These are phyloP conservation scores for Monochamus saltuarius DNA, from an alignment of 1,140 invertebrate species.

Conservation along the genomic window DNA sequence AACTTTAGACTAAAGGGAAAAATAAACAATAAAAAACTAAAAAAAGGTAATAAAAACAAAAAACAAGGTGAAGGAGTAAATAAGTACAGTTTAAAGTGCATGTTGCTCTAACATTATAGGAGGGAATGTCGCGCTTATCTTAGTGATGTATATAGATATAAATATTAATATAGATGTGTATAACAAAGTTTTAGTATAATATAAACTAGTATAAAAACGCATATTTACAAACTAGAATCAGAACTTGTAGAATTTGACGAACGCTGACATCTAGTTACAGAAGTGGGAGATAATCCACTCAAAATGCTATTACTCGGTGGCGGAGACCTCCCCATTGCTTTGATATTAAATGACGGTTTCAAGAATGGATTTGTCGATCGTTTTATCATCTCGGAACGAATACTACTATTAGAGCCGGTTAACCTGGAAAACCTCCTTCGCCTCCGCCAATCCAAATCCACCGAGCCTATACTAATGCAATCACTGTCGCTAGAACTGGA, in stretches of 20 bases:
- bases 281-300: conserved; percentile 50
- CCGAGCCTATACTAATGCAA: conserved; percentile 49
- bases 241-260: conserved; percentile 34
- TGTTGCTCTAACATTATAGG: conserved; percentile 7
- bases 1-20: conserved; percentile 65
- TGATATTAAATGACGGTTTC: conserved; percentile 42
- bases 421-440: conserved; percentile 43
- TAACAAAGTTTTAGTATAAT: no score
- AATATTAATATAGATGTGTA: not conserved
- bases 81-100: conserved; percentile 23
- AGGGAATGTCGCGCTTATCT: conserved; percentile 10
- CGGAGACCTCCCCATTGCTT: conserved; percentile 46
- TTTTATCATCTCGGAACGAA: conserved; percentile 48
- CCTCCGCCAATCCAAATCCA: conserved; percentile 49
- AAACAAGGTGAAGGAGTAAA: conserved; percentile 42
- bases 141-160: not conserved
- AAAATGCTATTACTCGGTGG: conserved; percentile 49
- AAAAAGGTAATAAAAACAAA: conserved; percentile 49
- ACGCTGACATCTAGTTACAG: conserved; percentile 44
- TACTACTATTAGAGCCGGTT: conserved; percentile 47
- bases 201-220: no score
- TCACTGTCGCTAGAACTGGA: conserved; percentile 51
- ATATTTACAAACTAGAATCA: conserved; percentile 49
- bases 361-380: conserved; percentile 45
- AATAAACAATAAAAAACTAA: conserved; percentile 47